These are phyloP conservation scores for Urechis unicinctus DNA, from an alignment of 2,888 invertebrate genomes.

Conservation along the genomic window DNA sequence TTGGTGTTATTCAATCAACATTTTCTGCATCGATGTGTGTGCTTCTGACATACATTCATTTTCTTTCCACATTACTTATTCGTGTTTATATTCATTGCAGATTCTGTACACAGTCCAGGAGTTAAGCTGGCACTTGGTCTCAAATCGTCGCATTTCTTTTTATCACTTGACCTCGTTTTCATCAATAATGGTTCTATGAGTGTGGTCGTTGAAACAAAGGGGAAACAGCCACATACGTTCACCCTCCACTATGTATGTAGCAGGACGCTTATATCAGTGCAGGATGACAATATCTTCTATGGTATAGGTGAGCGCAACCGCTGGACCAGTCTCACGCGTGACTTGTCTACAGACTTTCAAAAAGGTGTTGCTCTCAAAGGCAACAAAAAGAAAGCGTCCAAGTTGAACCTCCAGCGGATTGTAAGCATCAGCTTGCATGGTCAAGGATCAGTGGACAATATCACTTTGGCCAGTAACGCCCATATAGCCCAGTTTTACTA, in stretches of 20 bases:
- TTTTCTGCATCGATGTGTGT: too few relatives aligned
- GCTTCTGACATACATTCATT: not conserved
- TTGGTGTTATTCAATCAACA: too few relatives aligned
- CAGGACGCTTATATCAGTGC: slow-evolving; percentile 67
- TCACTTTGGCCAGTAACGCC: slow-evolving; percentile 60
- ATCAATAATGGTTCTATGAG: slow-evolving; percentile 77
- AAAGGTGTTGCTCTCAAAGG: slow-evolving; percentile 63
- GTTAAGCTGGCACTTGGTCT: not conserved
- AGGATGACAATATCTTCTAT: slow-evolving; percentile 69
- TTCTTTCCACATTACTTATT: too few relatives aligned
- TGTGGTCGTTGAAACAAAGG: slow-evolving; percentile 70
- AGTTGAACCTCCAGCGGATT: slow-evolving; percentile 19
- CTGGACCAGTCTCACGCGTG: slow-evolving; percentile 78
- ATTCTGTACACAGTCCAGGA: not conserved
- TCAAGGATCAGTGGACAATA: slow-evolving; percentile 41
- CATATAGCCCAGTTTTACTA: slow-evolving; percentile 87
- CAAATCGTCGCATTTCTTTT: slow-evolving; percentile 52
- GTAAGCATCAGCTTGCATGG: slow-evolving; percentile 38
- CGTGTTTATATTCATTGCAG: too few relatives aligned
- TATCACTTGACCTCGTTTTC: slow-evolving; percentile 62
- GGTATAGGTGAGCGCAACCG: slow-evolving; percentile 60
- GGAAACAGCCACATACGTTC: slow-evolving; percentile 56
- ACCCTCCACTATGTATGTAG: slow-evolving; percentile 77
- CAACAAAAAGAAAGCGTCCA: slow-evolving; percentile 23
- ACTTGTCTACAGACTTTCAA: slow-evolving; percentile 82